These are phyloP conservation scores for Solea senegalensis DNA, from an alignment of 2,113 vertebrate species.

Conservation along the genomic window DNA sequence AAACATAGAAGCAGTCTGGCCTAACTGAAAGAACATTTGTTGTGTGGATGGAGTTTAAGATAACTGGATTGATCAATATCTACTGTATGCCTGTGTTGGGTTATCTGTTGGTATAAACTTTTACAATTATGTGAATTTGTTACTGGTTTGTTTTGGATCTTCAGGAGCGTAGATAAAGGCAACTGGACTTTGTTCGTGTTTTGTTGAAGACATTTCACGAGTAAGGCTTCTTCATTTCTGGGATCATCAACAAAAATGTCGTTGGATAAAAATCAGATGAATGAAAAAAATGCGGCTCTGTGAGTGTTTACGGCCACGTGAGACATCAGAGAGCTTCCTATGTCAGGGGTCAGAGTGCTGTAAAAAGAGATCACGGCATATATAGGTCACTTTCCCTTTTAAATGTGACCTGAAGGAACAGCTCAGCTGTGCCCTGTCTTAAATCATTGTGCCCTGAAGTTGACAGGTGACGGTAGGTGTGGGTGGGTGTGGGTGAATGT, in stretches of 20 bases:
- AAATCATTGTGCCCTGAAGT: constrained; percentile 27
- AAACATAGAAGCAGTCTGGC: too few species aligned
- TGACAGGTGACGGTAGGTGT: constrained; percentile 22
- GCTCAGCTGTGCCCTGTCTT: constrained; percentile 37
- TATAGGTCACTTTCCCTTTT: constrained; percentile 55
- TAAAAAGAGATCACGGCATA: constrained; percentile 36
- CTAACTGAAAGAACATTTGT: too few species aligned
- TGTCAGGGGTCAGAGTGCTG: constrained; percentile 38
- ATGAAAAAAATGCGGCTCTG: constrained; percentile 1
- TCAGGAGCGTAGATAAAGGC: too few species aligned
- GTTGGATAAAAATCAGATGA: neutral
- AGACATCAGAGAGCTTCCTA: constrained; percentile 15
- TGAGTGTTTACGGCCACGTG: constrained; percentile 1
- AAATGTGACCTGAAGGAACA: constrained; percentile 26
- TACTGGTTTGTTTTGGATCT: too few species aligned
- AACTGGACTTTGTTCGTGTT: too few species aligned
- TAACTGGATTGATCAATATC: too few species aligned
- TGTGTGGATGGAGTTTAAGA: too few species aligned
- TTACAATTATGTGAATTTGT: too few species aligned
- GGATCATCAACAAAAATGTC: neutral
- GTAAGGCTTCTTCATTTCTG: too few species aligned
- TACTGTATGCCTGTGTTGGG: too few species aligned
- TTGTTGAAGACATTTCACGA: neutral
- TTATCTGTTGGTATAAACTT: too few species aligned
- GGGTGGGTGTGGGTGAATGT: constrained; percentile 16